These are phyloP conservation scores for Papilio helenus DNA, from an alignment of 1,140 invertebrate species.

Conservation along the genomic window DNA sequence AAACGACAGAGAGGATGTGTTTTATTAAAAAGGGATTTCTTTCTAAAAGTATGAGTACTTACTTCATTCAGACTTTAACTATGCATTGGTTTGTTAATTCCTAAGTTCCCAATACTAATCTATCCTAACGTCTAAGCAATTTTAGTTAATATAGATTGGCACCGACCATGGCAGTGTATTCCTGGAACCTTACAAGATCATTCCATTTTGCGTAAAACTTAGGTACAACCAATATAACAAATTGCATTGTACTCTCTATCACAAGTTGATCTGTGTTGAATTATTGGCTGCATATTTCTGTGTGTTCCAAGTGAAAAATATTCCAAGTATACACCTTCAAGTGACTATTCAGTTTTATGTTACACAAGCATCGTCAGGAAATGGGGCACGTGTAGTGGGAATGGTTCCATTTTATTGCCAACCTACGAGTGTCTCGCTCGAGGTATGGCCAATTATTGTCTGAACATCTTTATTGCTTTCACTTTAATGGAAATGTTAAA, in stretches of 20 bases:
- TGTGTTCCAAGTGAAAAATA: conserved; percentile 19
- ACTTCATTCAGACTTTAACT: neutral
- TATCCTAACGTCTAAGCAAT: too few species aligned
- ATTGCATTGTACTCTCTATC: neutral
- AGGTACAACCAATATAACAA: neutral
- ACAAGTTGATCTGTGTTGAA: neutral
- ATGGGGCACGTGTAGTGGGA: conserved; percentile 16
- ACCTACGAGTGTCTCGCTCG: conserved; percentile 2
- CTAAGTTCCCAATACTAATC: too few species aligned
- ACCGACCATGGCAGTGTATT: too few species aligned
- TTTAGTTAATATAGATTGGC: too few species aligned
- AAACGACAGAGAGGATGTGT: neutral
- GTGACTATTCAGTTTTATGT: conserved; percentile 17
- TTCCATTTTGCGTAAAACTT: too few species aligned
- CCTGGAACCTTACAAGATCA: too few species aligned
- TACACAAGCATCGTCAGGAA: conserved; percentile 14
- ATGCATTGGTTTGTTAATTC: neutral
- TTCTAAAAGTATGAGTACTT: too few species aligned
- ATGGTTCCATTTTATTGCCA: neutral
- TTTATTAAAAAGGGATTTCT: neutral
- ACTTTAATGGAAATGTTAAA: neutral
- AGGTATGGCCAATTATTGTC: neutral
- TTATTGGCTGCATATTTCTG: conserved; percentile 29
- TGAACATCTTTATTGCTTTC: conserved; percentile 10
- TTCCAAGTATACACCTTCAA: conserved; percentile 2